Conservation (phyloP, 37 sponge, comb jelly and placozoan genomes). For the Tethya wilhelma region DNA sequence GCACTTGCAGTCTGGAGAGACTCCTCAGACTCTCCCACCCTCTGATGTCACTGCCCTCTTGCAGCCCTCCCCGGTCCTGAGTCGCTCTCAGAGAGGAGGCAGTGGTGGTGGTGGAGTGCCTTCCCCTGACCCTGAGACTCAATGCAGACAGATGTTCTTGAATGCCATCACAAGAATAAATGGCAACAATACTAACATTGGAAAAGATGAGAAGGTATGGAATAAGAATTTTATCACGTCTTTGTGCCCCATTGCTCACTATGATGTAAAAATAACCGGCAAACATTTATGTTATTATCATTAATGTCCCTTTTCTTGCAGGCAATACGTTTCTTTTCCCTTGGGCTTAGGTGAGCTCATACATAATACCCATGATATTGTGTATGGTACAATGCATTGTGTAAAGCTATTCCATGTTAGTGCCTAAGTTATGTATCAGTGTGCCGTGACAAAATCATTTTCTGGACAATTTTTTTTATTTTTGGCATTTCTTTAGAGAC, state of each 20-base stretch:
- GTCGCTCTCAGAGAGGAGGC: too few species aligned
- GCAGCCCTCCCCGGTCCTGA: too few species aligned
- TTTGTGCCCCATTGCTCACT: neutral
- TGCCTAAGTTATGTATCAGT: neutral
- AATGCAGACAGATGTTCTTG: constrained; percentile 24
- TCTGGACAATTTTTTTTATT: neutral
- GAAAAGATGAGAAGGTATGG: constrained; percentile 66
- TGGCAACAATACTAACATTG: constrained; percentile 35
- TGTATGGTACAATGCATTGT: too few species aligned
- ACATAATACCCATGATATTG: neutral
- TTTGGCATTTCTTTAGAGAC: constrained; percentile 48
- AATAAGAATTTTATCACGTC: neutral
- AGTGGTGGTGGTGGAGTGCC: neutral
- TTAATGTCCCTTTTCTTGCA: too few species aligned
- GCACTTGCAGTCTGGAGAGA: constrained; percentile 6
- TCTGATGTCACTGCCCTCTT: neutral
- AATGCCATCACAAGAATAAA: constrained; percentile 44
- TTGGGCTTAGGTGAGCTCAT: constrained; percentile 17
- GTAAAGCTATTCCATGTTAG: too few species aligned
- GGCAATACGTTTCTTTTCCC: constrained; percentile 22
- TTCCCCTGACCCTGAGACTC: constrained; percentile 8
- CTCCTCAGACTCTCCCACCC: neutral
- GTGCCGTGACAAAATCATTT: neutral
- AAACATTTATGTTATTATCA: too few species aligned
- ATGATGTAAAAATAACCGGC: too few species aligned